A percentile compares a stretch with the other conserved stretches of the same genome.
These are phyloP conservation scores for Oncorhynchus gorbuscha DNA, from an alignment of 2,113 vertebrate genomes.

Conservation along the genomic window DNA sequence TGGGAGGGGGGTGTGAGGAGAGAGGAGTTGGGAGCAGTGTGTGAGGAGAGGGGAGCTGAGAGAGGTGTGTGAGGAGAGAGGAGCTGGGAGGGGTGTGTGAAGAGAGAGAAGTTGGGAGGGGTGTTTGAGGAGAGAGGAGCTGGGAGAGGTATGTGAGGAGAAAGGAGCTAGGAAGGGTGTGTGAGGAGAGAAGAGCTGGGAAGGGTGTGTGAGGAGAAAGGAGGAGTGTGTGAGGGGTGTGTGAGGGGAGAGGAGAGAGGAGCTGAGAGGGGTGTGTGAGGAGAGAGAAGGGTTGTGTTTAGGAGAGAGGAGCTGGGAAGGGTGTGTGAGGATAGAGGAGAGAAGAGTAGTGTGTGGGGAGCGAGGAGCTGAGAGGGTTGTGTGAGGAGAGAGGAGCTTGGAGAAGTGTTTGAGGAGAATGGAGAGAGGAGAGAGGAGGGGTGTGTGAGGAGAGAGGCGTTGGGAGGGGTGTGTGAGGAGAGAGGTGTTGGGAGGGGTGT, in stretches of 20 bases:
- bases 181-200: conserved; percentile 31
- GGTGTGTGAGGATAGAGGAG: not conserved
- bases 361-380: too few species aligned
- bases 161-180: not conserved
- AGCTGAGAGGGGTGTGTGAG: conserved; percentile 3
- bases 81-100: not conserved
- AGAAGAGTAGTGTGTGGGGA: too few species aligned
- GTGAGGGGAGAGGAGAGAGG: not conserved
- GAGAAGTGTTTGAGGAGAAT: too few species aligned
- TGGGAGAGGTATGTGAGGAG: not conserved
- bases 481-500: too few species aligned
- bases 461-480: too few species aligned
- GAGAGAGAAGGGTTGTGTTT: too few species aligned
- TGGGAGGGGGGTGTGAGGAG: conserved; percentile 11
- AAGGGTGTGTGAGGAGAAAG: conserved; percentile 19
- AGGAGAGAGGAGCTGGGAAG: not conserved
- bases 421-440: too few species aligned
- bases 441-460: too few species aligned
- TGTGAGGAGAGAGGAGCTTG: too few species aligned
- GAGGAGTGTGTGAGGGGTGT: not conserved
- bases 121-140: not conserved
- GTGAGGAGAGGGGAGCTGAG: conserved; percentile 37
- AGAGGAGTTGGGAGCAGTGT: conserved; percentile 15
- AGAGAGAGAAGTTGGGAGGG: conserved; percentile 17
- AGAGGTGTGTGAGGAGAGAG: conserved; percentile 32